Conservation (phyloP, 2,888 invertebrate genomes). For the Plagodis dolabraria region DNA sequence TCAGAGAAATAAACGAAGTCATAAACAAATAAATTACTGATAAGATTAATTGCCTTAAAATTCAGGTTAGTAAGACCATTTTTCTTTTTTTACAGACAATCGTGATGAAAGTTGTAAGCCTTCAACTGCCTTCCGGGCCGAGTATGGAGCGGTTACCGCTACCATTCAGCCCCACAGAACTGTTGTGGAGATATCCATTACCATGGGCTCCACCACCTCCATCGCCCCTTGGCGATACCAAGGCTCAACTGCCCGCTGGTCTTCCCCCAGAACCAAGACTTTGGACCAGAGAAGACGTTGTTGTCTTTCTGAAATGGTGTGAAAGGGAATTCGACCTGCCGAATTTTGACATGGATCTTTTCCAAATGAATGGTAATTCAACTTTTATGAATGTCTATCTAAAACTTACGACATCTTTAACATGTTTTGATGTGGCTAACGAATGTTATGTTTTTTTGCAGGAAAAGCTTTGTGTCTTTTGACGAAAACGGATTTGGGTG, state of each 20-base stretch:
- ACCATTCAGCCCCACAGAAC: constrained; percentile 92
- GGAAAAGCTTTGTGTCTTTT: constrained; percentile 96
- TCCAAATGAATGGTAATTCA: constrained; percentile 95
- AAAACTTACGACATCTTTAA: not conserved
- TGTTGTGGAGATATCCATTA: constrained; percentile 94
- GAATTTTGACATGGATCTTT: constrained; percentile 95
- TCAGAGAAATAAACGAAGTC: constrained; percentile 16
- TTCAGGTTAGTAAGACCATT: not conserved
- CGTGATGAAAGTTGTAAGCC: constrained; percentile 88
- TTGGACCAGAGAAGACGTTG: constrained; percentile 96
- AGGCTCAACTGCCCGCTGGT: constrained; percentile 93
- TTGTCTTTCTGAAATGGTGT: constrained; percentile 94
- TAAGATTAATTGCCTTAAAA: constrained; percentile 1
- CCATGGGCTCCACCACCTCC: constrained; percentile 88
- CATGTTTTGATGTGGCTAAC: not conserved
- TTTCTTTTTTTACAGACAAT: constrained; percentile 60
- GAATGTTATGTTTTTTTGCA: constrained; percentile 58
- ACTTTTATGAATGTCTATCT: not conserved
- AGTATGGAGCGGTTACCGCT: constrained; percentile 91
- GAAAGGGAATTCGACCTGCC: constrained; percentile 96
- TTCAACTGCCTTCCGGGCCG: constrained; percentile 89
- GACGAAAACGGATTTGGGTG: constrained; percentile 95
- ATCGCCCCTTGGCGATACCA: constrained; percentile 92
- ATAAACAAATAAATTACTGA: not conserved
- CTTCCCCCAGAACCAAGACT: constrained; percentile 94